Base-by-base conservation (phyloP, 2,797 vertebrate genomes). In the Tiaroga cobitis region DNA sequence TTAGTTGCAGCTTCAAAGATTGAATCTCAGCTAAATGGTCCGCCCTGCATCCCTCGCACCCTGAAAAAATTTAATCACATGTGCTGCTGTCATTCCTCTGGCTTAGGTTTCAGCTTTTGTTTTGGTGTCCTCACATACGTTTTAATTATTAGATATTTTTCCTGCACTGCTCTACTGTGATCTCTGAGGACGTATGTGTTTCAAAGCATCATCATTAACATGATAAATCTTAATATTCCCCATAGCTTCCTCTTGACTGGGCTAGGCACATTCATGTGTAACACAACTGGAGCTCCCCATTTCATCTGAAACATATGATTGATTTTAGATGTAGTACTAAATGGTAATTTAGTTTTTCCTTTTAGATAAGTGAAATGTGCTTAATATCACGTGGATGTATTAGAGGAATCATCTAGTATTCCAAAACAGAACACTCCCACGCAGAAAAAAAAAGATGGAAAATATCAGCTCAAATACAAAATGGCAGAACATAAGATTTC, bases 71-170 rank as follows among this genome's bases (percentile, higher is more conserved):
- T 93, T 83, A 94, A 92, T 92, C 91, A 88, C 93, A 93, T 94
- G 91, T 92, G 93, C 85, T 90, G 91, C 89, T 90, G 89, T 93
- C 90, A 65, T 87, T 72, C 79, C 84, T 87, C 82, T 84, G 88
- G 91, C 89, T 92, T 93, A 78, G 87, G 91, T 94, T 94, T 93
- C 91, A 2, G 56, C 92, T 92, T 94, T 94, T 94, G 92, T 94
- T 93, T 92, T 92, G 92, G 82, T 75, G 91, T 89, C 91, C 91
- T 90, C 90, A 92, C 91, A 90, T 91, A 90, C 88, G 89, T 92
- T 92, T 91, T 94, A 93, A 94, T 93, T 49, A 49, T 49, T 93
- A 87, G 93, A 92, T 89, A 56, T 75, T 87, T 74, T 32, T 73
- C 77, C 49, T 79, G 34, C 19, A 11, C 43, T 21, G 80, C 86